Percentiles rank a stretch among this genome's conserved stretches.
These are phyloP conservation scores for Asarcornis scutulata DNA, from an alignment of 2,113 vertebrate genomes.

Conservation along the genomic window DNA sequence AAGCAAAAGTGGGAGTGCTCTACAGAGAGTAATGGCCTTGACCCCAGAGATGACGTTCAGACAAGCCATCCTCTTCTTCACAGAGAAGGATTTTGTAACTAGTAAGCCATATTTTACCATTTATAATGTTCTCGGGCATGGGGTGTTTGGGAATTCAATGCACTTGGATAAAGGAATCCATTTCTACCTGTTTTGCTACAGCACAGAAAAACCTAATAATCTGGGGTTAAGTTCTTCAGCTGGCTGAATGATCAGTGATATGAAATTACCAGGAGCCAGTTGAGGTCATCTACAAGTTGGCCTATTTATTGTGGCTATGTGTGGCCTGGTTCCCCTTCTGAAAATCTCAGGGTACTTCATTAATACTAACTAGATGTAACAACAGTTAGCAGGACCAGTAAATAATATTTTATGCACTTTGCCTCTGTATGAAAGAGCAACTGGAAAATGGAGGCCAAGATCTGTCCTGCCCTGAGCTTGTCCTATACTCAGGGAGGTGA, in stretches of 20 bases:
- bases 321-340: background rate
- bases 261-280: background rate
- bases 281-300: background rate
- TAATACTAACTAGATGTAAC: background rate
- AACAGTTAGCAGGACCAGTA: background rate
- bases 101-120: conserved; percentile 18
- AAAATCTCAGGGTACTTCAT: background rate
- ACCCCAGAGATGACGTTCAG: conserved; percentile 77
- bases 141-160: background rate
- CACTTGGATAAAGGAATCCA: background rate
- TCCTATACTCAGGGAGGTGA: background rate
- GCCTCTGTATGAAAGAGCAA: background rate
- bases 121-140: background rate
- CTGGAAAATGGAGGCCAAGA: background rate
- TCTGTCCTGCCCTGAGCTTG: background rate
- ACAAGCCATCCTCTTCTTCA: conserved; percentile 77
- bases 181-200: background rate
- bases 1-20: background rate
- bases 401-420: background rate
- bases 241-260: background rate
- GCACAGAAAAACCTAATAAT: background rate
- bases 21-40: conserved; percentile 69
- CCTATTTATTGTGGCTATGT: background rate
- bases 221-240: background rate
- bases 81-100: conserved; percentile 64